Base-by-base conservation (phyloP, 2,797 vertebrate genomes). In the Peromyscus attwateri region DNA sequence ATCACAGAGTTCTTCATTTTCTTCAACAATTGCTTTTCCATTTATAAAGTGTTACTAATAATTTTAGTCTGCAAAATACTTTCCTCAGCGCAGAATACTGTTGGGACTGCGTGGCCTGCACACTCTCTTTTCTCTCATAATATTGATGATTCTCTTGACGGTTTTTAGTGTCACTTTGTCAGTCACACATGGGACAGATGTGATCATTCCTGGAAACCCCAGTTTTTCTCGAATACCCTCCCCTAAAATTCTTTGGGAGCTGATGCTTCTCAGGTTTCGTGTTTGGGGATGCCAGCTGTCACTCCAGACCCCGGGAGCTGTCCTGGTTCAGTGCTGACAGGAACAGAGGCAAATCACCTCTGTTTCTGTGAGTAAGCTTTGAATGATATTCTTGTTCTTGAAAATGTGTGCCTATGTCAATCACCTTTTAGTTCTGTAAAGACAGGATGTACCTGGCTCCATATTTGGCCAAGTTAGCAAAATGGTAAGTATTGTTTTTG, bases 21-120 rank as follows among this genome's bases (percentile, higher is more conserved):
- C 80, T 96, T 77, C 92, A 87, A 34, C 88, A 64, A 71, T 96
- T 87, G n/a, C 82, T 81, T 94, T 97, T 94, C 90, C 84, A 88
- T 92, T 92, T 93, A 87, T 31, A 96, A 96, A 96, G 27, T 77
- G 27, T 90, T 23, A 79, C 71, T 92, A 87, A 91, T 96, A 89
- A 93, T 95, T 93, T 60, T 91, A 76, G 0, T 71, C 76, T 92
- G 14, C 37, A 92, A 94, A 92, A 34, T 68, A 89, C 77, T 96
- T 96, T 97, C 55, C 95, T 95, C 90, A 66, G 64, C 11, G 0
- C 64, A 66, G 64, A 66, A 66, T 5, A 64, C 0, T 37, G 34
- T n/a, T 71, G 34, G 13, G 68, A 21, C n/a, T 19, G 9, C 0
- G 9, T 73, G 70, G 70, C n/a, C n/a, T 73, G 70, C 70, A 73